Percentiles rank a stretch among this genome's conserved stretches.
These are phyloP conservation scores for Scolopax rusticola DNA, from an alignment of 2,797 vertebrate species.

Conservation along the genomic window DNA sequence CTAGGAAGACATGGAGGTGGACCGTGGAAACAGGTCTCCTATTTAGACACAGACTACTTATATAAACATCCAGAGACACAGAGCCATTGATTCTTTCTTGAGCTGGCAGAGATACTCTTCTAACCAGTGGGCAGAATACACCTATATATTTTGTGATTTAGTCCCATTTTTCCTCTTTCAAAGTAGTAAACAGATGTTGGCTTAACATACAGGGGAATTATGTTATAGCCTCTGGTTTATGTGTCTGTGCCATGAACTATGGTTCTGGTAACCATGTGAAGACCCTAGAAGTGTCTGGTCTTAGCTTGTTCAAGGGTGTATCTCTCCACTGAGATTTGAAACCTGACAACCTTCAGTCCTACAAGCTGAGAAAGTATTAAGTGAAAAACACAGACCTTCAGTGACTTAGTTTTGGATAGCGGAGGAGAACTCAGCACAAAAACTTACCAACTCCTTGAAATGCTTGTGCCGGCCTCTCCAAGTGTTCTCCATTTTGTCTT, in stretches of 20 bases:
- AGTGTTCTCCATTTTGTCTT: neutral
- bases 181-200: neutral
- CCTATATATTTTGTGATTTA: neutral
- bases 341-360: neutral
- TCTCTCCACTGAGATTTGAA: neutral
- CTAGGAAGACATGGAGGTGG: neutral
- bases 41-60: neutral
- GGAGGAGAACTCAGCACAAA: neutral
- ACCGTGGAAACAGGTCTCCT: neutral
- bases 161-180: neutral
- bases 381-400: neutral
- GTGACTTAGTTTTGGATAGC: neutral
- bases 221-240: neutral
- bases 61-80: neutral
- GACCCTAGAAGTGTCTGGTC: neutral
- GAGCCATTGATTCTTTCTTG: neutral
- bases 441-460: conserved; percentile 1
- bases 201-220: conserved; percentile 5
- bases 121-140: neutral
- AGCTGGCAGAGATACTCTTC: neutral
- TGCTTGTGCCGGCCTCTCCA: neutral
- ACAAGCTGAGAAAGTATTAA: neutral
- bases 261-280: neutral
- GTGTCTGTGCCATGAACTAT: neutral
- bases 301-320: neutral